phyloP scores from a whole-genome alignment of 2,888 invertebrate genomes.

The Eueremaeus valkanovi region DNA sequence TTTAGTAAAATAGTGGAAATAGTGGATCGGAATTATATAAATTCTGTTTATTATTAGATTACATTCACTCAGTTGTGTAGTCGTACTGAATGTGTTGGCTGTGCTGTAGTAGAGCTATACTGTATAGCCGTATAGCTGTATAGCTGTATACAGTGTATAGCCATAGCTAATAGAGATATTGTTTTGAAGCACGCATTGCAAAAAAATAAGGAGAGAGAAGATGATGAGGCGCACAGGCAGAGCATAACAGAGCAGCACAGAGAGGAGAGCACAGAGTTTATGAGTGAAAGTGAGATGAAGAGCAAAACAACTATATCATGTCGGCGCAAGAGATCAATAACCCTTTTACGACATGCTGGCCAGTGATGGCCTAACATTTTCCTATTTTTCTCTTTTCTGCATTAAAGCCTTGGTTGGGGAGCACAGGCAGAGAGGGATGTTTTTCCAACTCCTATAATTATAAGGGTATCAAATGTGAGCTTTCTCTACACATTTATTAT shows the following conservation, averaged over 20 bases:
- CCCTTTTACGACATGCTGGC: slow-evolving; percentile 13
- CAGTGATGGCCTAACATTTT: neutral
- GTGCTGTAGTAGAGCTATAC: too few species aligned
- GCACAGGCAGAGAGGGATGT: neutral
- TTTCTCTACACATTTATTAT: neutral
- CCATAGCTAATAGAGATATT: slow-evolving; percentile 16
- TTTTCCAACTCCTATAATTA: neutral
- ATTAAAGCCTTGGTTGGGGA: neutral
- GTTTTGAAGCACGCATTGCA: neutral
- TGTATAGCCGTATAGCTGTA: too few species aligned
- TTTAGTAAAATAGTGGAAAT: neutral
- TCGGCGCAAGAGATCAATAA: neutral
- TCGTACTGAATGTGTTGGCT: too few species aligned
- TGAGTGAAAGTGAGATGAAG: too few species aligned
- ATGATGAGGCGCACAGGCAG: too few species aligned
- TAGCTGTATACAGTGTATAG: too few species aligned
- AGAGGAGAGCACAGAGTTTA: too few species aligned
- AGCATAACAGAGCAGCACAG: too few species aligned
- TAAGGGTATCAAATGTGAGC: neutral
- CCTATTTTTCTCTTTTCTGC: neutral
- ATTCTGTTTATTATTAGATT: slow-evolving; percentile 16
- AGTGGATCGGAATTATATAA: slow-evolving; percentile 1
- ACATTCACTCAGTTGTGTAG: too few species aligned
- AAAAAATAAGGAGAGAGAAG: neutral
- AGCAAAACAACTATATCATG: slow-evolving; percentile 7